Evolutionary conservation across 2,888 invertebrate genomes (phyloP).

Genomic region (Drosophila yooni): DNA sequence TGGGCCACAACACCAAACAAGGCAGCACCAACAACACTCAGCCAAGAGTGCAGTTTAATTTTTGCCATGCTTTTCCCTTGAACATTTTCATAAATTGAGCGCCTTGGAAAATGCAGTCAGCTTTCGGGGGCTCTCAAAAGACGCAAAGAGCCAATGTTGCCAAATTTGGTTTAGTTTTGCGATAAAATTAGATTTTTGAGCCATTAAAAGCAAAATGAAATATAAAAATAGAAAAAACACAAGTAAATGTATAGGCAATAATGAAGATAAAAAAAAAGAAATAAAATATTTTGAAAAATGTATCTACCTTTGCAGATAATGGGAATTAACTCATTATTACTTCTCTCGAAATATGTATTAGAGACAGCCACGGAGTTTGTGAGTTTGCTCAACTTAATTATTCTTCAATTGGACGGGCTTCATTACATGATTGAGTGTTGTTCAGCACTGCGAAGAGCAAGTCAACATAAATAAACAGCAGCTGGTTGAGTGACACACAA

Average conservation of each 20-base stretch:
- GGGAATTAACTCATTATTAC: background rate
- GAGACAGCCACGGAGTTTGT: background rate
- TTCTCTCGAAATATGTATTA: background rate
- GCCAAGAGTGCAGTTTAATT: slow-evolving; percentile 34
- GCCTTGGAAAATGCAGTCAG: slow-evolving; percentile 57
- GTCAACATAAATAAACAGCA: slow-evolving; percentile 10
- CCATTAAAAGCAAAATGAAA: background rate
- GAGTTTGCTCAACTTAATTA: background rate
- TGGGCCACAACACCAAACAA: slow-evolving; percentile 50
- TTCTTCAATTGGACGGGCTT: background rate
- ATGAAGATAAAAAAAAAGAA: background rate
- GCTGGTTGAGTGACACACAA: slow-evolving; percentile 30
- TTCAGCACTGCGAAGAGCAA: background rate
- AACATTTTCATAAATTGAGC: slow-evolving; percentile 48
- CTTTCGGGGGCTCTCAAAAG: slow-evolving; percentile 13
- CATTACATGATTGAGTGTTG: background rate
- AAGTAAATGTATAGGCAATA: background rate
- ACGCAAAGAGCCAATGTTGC: background rate
- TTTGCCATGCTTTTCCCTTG: slow-evolving; percentile 40
- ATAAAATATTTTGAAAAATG: background rate
- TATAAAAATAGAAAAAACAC: too few relatives aligned
- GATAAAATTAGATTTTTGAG: background rate
- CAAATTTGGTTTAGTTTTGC: background rate
- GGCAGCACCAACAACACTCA: slow-evolving; percentile 35
- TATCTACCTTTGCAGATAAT: background rate